Percentiles rank a stretch among this genome's conserved stretches.
phyloP scores from a whole-genome alignment of 30 jellyfish, hydroid and myxozoan species.

The Catostylus mosaicus region DNA sequence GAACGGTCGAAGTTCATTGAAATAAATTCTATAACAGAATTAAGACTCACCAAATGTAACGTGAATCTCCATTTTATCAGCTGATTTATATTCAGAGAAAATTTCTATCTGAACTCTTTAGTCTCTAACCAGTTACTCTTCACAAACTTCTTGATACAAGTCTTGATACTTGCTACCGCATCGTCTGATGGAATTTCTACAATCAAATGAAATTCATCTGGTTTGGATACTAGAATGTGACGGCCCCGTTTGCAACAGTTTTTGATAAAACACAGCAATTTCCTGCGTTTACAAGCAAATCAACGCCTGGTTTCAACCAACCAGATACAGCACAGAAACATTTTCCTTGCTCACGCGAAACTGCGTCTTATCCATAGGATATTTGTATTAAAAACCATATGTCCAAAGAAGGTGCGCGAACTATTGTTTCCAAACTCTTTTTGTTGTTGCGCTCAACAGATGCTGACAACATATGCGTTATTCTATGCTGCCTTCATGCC shows the following conservation, averaged over 20 bases:
- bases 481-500: slow-evolving; percentile 5
- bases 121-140: background rate
- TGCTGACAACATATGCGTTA: slow-evolving; percentile 38
- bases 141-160: too few species aligned
- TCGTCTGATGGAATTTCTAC: background rate
- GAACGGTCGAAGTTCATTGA: slow-evolving; percentile 13
- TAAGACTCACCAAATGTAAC: slow-evolving; percentile 13
- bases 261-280: background rate
- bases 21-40: slow-evolving; percentile 22
- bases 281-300: too few species aligned
- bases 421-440: slow-evolving; percentile 66
- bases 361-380: slow-evolving; percentile 4
- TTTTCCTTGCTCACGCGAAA: background rate
- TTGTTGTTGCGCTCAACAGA: slow-evolving; percentile 64
- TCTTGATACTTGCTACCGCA: too few species aligned
- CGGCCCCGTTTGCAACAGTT: background rate
- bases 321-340: background rate
- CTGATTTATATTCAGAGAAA: background rate
- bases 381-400: slow-evolving; percentile 49
- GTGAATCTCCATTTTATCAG: slow-evolving; percentile 21
- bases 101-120: background rate
- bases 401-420: slow-evolving; percentile 34
- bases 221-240: background rate
- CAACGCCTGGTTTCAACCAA: slow-evolving; percentile 1
- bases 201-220: background rate